Evolutionary conservation across 2,888 invertebrate genomes (phyloP), one percentile per base, ranked within the genome.

Genomic region (Andricus curvator): DNA sequence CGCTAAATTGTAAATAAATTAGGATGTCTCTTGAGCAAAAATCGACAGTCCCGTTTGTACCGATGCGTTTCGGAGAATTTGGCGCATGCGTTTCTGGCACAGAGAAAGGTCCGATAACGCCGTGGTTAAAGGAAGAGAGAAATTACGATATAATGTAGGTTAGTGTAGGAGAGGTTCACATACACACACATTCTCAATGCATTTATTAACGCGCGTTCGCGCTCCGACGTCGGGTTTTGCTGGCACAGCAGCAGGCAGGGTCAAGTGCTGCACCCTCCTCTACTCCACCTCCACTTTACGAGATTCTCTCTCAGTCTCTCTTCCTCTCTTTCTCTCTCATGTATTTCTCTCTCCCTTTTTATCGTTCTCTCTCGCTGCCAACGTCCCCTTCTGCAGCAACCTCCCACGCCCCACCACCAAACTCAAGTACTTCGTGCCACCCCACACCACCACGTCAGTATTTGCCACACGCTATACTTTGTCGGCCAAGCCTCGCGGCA

Each of bases 161-260:
- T 56, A 15, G 48, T 48, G 17, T 37, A 11, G 41, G 15, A n/a
- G 13, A 62, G 20, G 4, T 67, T 77, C 68, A 85, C 85, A 80
- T 82, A 85, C 85, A 87, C 86, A 85, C 48, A 87, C 86, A 85
- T 44, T 44, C 62, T 67, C 82, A 82, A 80, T 86, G 88, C 88
- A 88, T 91, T 90, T 91, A 90, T 89, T 90, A 91, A 91, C 88
- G 90, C 88, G 88, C 84, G 86, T 84, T 88, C 84, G 84, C 83
- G 84, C 83, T 83, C 81, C 82, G 68, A 84, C 88, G 81, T 85
- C 82, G 87, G 86, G 89, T 88, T 88, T 88, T 60, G 90, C 89
- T 88, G 90, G 88, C 87, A 86, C 90, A 88, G 90, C 90, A 84
- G 82, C 81, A 81, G 81, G 84, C 87, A 88, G 88, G 90, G 91